Base-by-base conservation (phyloP, 2,113 vertebrate genomes). In the Tachycineta bicolor region DNA sequence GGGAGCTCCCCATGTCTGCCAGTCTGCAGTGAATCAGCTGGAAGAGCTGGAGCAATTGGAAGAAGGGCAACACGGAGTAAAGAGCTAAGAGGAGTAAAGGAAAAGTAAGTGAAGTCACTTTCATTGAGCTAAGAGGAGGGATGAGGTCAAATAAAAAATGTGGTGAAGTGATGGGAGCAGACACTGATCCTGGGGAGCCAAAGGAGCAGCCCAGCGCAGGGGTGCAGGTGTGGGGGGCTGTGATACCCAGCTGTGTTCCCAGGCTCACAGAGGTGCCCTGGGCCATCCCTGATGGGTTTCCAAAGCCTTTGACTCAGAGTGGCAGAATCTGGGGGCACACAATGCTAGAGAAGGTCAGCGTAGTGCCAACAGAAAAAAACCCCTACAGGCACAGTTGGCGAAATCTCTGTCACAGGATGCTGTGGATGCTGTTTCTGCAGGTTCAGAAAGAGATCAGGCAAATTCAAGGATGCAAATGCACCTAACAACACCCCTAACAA, bases 211-310 rank as follows among this genome's bases (percentile, higher is more conserved):
- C 2, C 14, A 75, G 12, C 44, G 29, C 43, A 26, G 41, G 0
- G 1, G 17, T 11, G 26, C 0, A 3, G 4, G 8, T 12, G 11
- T 0, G 3, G 33, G 28, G 25, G 9, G 3, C 34, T 64, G 23
- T 0, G 1, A 25, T 22, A 25, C 46, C 37, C 78, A 13, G 52
- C 26, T 58, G 39, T 50, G 41, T 7, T 34, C 31, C 53, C 49
- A 47, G 43, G n/a, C 52, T 63, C 7, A 1, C 26, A 59, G 62
- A 12, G 31, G 9, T 1, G 5, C 4, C 1, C 37, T 44, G 26
- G 79, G 33, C 34, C 39, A 31, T 15, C n/a, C 14, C 2, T 52
- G 33, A 19, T 14, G 60, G 39, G 10, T 60, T 15, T 47, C 39
- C 1, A 2, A 67, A 84, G 52, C 47, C 56, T 43, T 6, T 67